Base-by-base conservation (phyloP, 2,797 vertebrate species). In the Falco cherrug region DNA sequence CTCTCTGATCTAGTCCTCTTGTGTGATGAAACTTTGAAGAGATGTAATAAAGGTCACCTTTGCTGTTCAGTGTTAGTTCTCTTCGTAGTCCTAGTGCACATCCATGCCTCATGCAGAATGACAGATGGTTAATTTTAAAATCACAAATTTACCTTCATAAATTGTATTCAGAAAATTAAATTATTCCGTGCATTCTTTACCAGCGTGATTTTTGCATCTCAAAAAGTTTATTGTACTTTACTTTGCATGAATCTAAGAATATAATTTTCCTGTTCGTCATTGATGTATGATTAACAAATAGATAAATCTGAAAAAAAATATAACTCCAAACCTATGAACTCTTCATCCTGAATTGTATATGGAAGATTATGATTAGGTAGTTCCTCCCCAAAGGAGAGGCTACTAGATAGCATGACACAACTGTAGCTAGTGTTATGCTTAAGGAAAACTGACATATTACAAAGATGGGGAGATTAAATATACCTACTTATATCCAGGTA, bases 11-110 rank as follows among this genome's bases (percentile, higher is more conserved):
- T 65, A 8, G 21, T 65, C 37, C 84, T 95, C 51, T 71, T 94
- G n/a, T 73, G 63, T 54, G 39, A 92, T 85, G 68, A 65, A 84
- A 77, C 54, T 94, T 89, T 68, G 71, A 92, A 60, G 50, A 35
- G 20, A 54, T 78, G 25, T 70, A 60, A 59, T 50, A 96, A 98
- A 98, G 95, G 92, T 97, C 91, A 96, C 65, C 70, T 97, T 96
- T 54, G 29, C 79, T 92, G 28, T 31, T 74, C 7, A 3, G 41
- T 65, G 71, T 54, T 74, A 48, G 20, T 87, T 95, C 67, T 95
- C 74, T 90, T 86, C 25, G 54, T 47, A 50, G 88, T 64, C 29
- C 13, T 63, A 79, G 51, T 76, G 59, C 22, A 75, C 69, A 47
- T 61, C 81, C 57, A 79, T 10, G 8, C 16, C 43, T 50, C 14